Base-by-base conservation (phyloP, 2,888 invertebrate species). In the Andrena flavipes region DNA sequence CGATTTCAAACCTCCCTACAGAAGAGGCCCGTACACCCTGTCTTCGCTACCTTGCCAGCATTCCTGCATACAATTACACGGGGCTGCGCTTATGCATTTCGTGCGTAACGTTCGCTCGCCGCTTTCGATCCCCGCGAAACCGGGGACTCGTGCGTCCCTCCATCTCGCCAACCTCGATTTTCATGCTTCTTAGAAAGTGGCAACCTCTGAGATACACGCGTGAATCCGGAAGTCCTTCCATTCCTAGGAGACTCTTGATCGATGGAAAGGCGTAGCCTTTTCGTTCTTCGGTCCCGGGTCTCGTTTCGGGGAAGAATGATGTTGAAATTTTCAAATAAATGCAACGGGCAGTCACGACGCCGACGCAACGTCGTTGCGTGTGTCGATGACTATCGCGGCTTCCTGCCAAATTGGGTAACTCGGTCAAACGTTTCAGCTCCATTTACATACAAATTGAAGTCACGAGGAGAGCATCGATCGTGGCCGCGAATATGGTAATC, bases 1-100 rank as follows among this genome's bases (percentile, higher is more conserved):
- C 88, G 88, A 88, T 89, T 88, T 85, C 83, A 87, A 92, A 91
- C 91, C 92, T 92, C 92, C 92, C 92, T 88, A 82, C 84, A 74
- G 90, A 85, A 65, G 51, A 49, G 84, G 81, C 82, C 23, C 83
- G 89, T 92, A 88, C 91, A 90, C 91, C 91, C 92, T 89, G 89
- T 89, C 88, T 89, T 90, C 90, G 87, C 88, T 90, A 87, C 86
- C 89, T 89, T 89, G 88, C 90, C 91, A 83, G 90, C 93, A 93
- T 93, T 93, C 93, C 93, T 93, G 93, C 93, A 93, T 93, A 90
- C 90, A 87, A 93, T 93, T 93, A 93, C 86, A 88, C 80, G 69
- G 74, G 86, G 75, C 87, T 89, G 85, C 86, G 90, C 89, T 92
- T 93, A 89, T 91, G 90, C 89, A 87, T 90, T 91, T 91, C 83